phyloP scores from a whole-genome alignment of 2,113 vertebrate genomes.

The Accipiter cooperii region DNA sequence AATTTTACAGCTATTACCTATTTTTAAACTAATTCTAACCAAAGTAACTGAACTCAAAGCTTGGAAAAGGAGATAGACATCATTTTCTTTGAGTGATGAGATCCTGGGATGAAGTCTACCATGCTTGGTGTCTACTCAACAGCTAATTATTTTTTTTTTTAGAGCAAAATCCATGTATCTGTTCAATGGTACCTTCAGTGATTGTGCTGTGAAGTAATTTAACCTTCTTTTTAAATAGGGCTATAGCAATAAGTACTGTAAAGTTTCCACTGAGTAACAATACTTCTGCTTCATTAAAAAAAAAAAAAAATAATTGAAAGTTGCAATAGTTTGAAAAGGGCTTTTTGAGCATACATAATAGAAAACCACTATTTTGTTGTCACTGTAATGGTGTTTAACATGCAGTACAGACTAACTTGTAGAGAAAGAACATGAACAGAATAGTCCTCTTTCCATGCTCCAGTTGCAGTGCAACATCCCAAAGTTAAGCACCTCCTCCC shows the following conservation, averaged over 20 bases:
- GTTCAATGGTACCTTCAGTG: background rate
- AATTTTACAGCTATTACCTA: background rate
- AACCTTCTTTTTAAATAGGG: background rate
- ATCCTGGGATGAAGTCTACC: background rate
- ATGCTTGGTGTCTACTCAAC: background rate
- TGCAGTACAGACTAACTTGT: background rate
- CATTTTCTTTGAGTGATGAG: background rate
- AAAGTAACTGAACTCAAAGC: background rate
- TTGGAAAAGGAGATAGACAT: background rate
- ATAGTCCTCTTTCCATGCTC: rapidly evolving
- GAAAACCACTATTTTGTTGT: background rate
- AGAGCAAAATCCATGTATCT: background rate
- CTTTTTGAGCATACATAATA: background rate
- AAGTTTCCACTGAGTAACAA: background rate
- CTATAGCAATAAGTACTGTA: background rate
- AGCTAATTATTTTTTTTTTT: background rate
- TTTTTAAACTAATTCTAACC: background rate
- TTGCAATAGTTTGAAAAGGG: background rate
- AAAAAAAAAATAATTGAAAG: background rate
- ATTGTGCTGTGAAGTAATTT: background rate
- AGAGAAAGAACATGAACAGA: background rate
- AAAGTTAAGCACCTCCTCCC: background rate
- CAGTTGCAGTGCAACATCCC: rapidly evolving
- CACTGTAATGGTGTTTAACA: background rate
- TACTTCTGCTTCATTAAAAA: background rate